Conservation (phyloP, 1,140 invertebrate species). For the Brachionus koreanus region DNA sequence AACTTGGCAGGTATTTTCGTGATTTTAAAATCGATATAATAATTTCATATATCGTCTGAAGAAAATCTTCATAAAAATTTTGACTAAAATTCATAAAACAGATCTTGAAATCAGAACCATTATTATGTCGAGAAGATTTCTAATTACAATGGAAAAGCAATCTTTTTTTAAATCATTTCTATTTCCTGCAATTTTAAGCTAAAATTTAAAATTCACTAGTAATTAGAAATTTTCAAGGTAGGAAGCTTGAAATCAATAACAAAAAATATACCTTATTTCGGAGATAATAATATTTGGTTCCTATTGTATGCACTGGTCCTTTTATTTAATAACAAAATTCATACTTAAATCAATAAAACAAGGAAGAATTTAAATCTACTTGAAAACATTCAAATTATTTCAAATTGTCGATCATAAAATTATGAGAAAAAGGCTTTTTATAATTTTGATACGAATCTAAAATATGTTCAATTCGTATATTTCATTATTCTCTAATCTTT, state of each 20-base stretch:
- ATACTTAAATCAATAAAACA: not conserved
- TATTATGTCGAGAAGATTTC: not conserved
- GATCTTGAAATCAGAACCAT: not conserved
- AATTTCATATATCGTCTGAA: not conserved
- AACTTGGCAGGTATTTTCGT: not conserved
- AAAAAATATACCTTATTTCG: not conserved
- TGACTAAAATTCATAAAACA: not conserved
- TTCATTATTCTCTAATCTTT: not conserved
- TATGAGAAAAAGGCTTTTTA: not conserved
- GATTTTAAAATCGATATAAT: not conserved
- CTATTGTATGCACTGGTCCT: not conserved
- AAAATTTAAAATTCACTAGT: not conserved
- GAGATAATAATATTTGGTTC: not conserved
- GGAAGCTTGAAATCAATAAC: not conserved
- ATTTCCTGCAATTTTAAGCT: constrained; percentile 17
- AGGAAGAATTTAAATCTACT: not conserved
- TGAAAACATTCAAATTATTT: not conserved
- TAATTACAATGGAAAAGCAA: not conserved
- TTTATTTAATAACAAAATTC: not conserved
- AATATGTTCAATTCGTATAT: not conserved
- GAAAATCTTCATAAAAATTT: not conserved
- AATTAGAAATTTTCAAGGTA: not conserved
- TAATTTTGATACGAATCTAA: not conserved
- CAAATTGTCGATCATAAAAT: not conserved
- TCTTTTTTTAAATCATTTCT: not conserved